These are phyloP conservation scores for Polyommatus iphigenia DNA, from an alignment of 2,888 invertebrate species.

Conservation along the genomic window DNA sequence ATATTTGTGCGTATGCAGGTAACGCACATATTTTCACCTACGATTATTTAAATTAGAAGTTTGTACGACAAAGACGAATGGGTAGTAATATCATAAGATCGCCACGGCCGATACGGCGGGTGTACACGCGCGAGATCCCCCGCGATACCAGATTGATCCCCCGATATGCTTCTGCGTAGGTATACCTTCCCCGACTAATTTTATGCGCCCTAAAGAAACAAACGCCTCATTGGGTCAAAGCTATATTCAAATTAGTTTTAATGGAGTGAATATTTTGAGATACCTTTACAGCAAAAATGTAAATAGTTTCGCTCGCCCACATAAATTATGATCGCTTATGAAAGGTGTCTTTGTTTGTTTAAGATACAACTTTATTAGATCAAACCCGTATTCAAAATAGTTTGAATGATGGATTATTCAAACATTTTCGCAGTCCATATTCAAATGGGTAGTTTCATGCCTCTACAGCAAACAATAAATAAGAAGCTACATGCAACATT, in stretches of 20 bases:
- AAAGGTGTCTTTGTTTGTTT: constrained; percentile 46
- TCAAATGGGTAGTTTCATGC: background rate
- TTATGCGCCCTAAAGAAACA: constrained; percentile 56
- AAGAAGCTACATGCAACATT: no score
- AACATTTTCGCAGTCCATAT: constrained; percentile 38
- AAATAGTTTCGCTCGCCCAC: constrained; percentile 43
- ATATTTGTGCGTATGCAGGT: background rate
- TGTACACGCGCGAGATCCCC: constrained; percentile 74
- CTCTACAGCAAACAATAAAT: no score
- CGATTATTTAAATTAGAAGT: constrained; percentile 80
- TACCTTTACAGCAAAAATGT: constrained; percentile 11
- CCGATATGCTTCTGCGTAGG: constrained; percentile 76
- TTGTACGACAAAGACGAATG: constrained; percentile 79
- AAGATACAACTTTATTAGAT: constrained; percentile 44
- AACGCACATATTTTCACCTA: constrained; percentile 64
- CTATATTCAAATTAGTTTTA: constrained; percentile 27
- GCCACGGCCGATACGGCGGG: constrained; percentile 63
- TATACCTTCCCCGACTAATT: constrained; percentile 62
- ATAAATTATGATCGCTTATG: constrained; percentile 7
- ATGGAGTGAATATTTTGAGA: constrained; percentile 8
- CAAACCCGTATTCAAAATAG: background rate
- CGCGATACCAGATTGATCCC: constrained; percentile 75
- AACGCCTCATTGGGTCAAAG: constrained; percentile 29
- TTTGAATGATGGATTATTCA: background rate
- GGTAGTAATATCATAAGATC: constrained; percentile 77